Base-by-base conservation (phyloP, 1,140 invertebrate species). In the Philotrypesis tridentata region DNA sequence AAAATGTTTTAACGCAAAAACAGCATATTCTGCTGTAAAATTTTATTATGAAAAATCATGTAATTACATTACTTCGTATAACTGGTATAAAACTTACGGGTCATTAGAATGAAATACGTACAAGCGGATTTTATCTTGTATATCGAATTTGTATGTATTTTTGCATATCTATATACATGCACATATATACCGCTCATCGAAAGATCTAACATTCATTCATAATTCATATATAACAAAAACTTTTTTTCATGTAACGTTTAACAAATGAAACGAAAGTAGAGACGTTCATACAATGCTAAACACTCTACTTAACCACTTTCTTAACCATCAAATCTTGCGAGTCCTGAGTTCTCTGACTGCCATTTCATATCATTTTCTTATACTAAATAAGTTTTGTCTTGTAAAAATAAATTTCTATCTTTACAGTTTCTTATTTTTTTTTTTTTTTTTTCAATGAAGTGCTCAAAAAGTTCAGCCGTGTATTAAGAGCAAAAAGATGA, bases 31-130 rank as follows among this genome's bases (percentile, higher is more conserved):
- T 29, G 73, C 80, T 75, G 70, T 72, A 80, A 27, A 70, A 27
- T 84, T 84, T 86, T 85, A 82, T 83, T 82, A 85, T 81, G 77
- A 84, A 85, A 83, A 87, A 85, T 83, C 67, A 79, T 84, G 83
- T 79, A 63, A 77, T 83, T 84, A 84, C 72, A 84, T 84, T 80
- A 81, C 43, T 77, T 78, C 37, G 40, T 70, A 79, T 67, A 61
- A 82, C 79, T 74, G 60, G 80, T 83, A 84, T 75, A 79, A 82
- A 82, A 85, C 82, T 79, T 82, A 82, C 75, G 82, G 23, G 33
- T 80, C 33, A 40, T 82, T 80, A 82, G 27, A 84, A 79, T 67
- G 75, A 79, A 82, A 82, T 77, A 74, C 67, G 37, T 63, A 82
- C 65, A 77, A 84, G 79, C 70, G 63, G 68, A 31, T 83, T 55